phyloP scores from a whole-genome alignment of 2,888 invertebrate species.

The Anthophora plumipes region DNA sequence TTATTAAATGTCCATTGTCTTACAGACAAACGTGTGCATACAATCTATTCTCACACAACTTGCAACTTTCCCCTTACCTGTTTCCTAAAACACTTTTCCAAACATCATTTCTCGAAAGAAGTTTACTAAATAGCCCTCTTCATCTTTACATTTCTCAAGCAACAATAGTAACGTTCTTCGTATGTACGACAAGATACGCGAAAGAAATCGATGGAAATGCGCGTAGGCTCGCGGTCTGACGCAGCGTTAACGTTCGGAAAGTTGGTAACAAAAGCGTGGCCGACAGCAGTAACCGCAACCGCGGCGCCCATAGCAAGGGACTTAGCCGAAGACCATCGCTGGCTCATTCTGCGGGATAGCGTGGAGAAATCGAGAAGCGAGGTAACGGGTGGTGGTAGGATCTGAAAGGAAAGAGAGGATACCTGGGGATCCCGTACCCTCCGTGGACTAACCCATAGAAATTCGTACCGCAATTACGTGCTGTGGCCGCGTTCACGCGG shows the following conservation, averaged over 20 bases:
- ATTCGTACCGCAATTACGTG: constrained; percentile 81
- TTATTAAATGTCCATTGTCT: no score
- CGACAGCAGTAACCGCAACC: constrained; percentile 45
- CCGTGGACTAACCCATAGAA: constrained; percentile 75
- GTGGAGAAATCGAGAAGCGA: constrained; percentile 56
- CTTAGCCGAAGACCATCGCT: constrained; percentile 56
- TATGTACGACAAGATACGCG: not conserved
- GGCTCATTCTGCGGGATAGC: constrained; percentile 61
- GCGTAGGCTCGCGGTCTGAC: constrained; percentile 16
- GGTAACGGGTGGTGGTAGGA: constrained; percentile 47
- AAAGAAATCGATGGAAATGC: constrained; percentile 1
- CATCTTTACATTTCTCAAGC: not conserved
- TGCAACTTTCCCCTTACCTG: no score
- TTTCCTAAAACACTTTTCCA: no score
- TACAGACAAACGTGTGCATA: no score
- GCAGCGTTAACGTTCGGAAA: constrained; percentile 41
- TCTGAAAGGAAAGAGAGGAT: constrained; percentile 62
- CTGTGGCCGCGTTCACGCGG: constrained; percentile 78
- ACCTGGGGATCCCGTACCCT: constrained; percentile 62
- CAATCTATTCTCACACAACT: no score
- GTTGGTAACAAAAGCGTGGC: constrained; percentile 53
- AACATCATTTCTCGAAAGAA: no score
- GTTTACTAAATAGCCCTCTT: not conserved
- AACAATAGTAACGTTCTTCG: not conserved
- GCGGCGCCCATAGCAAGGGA: constrained; percentile 45